Conservation (phyloP, 2,113 vertebrate species). For the Chaetops frenatus region DNA sequence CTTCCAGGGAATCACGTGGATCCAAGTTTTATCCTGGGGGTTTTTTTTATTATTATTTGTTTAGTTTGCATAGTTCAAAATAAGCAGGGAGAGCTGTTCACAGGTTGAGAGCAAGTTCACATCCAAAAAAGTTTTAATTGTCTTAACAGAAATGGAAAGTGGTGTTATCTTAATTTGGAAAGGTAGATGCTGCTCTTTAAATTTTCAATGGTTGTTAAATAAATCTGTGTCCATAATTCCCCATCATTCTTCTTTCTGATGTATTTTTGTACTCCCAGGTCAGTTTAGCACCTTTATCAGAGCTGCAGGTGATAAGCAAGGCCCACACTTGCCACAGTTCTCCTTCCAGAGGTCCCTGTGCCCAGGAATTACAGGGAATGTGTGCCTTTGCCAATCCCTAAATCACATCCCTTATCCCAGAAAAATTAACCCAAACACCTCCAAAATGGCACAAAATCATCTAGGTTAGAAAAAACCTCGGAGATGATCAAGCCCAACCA, state of each 20-base stretch:
- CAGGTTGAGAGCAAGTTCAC: background rate
- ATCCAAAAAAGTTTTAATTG: background rate
- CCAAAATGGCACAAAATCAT: background rate
- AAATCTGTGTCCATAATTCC: background rate
- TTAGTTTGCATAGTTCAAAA: background rate
- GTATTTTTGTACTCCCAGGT: background rate
- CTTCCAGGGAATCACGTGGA: background rate
- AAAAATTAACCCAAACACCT: background rate
- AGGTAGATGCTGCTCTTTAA: background rate
- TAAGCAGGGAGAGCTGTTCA: background rate
- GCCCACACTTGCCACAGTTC: background rate
- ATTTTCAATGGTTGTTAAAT: background rate
- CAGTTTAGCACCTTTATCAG: background rate
- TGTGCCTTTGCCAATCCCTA: background rate
- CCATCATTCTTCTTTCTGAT: background rate
- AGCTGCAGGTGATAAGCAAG: background rate
- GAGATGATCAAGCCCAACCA: background rate
- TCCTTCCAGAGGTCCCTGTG: background rate
- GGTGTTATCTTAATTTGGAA: background rate
- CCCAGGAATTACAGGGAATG: background rate
- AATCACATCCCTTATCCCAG: background rate
- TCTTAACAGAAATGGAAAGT: background rate
- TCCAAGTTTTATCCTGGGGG: background rate
- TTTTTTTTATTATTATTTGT: background rate
- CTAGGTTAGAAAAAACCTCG: rapidly evolving